Evolutionary conservation across 2,888 invertebrate genomes (phyloP), one percentile per base, ranked within the genome.

Genomic region (Barypeithes pellucidus): DNA sequence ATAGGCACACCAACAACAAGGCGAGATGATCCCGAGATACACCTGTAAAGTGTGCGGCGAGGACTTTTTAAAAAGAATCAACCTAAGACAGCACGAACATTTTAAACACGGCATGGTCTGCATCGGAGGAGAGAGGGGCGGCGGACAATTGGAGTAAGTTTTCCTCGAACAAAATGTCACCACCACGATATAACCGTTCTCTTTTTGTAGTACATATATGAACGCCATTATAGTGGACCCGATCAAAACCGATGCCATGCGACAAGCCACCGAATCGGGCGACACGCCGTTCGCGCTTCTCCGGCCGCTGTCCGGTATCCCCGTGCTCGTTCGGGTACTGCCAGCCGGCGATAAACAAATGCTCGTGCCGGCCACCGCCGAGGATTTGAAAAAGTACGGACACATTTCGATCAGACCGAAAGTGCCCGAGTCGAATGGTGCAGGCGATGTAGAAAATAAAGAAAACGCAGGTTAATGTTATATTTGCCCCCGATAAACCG

Each of bases 201-300:
- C n/a, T 29, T 29, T 1, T 29, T 29, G 29, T 16, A 43, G 43
- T 43, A 70, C 65, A 9, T 85, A 86, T 76, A 82, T 85, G 70
- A 88, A 88, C 71, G 91, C 91, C 0, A 90, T 93, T 18, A 85
- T 92, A 0, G 91, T 93, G n/a, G 91, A 92, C 76, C 90, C 90
- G 39, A 93, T 93, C 74, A 90, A 90, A 79, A 93, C 93, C 0
- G 90, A 90, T 74, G 92, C 92, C 3, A 92, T 93, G 92, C 89
- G 89, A 61, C 88, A 89, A 8, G 92, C 92, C 3, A 80, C 91
- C 8, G 81, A 89, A 5, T 89, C 89, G 2, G 90, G 90, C 52
- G 91, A 92, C 82, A 92, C 90, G 0, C 92, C 93, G 0, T 93
- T 93, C 80, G 93, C 93, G 0, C 85, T 93, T 60, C 85, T 93